Base-by-base conservation (phyloP, 2,888 invertebrate genomes). In the Thelaira solivaga region DNA sequence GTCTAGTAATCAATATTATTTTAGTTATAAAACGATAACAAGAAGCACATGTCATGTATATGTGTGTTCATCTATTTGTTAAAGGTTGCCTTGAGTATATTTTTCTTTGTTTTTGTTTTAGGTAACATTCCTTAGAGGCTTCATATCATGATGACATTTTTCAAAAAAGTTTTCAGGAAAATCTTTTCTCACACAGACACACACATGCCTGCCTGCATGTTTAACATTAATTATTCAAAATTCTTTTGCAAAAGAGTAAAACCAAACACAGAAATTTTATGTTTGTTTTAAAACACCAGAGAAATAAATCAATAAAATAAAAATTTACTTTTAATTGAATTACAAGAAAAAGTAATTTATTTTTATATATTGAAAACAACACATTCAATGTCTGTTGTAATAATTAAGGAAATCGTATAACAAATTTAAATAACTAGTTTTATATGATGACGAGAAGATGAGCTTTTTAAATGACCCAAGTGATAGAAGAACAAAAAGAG, bases 1-100 rank as follows among this genome's bases (percentile, higher is more conserved):
- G 78, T 49, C 29, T 68, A 78, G 62, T 57, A 78, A 78, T 78
- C 78, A 74, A 78, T 78, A 78, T 78, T 64, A 13, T 62, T 72
- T 45, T 62, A 45, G 29, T 62, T 26, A 8, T 24, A 53, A 62
- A 36, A 61, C 6, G 5, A 31, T 1, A 22, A n/a, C 2, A 61
- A 31, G 20, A 16, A 59, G 39, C 29, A 13, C 8, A 31, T 45
- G 5, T 26, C 4, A 47, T 22, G 6, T 5, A 26, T 4, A 26
- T 4, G 36, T 39, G n/a, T 39, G 0, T 6, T 39, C n/a, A n/a
- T n/a, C n/a, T n/a, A n/a, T n/a, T n/a, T n/a, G n/a, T n/a, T n/a
- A n/a, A n/a, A n/a, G n/a, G n/a, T n/a, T n/a, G n/a, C n/a, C n/a
- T n/a, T n/a, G n/a, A n/a, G n/a, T n/a, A n/a, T 39, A 39, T 7